phyloP scores from a whole-genome alignment of 2,797 vertebrate species.

The Selene dorsalis region DNA sequence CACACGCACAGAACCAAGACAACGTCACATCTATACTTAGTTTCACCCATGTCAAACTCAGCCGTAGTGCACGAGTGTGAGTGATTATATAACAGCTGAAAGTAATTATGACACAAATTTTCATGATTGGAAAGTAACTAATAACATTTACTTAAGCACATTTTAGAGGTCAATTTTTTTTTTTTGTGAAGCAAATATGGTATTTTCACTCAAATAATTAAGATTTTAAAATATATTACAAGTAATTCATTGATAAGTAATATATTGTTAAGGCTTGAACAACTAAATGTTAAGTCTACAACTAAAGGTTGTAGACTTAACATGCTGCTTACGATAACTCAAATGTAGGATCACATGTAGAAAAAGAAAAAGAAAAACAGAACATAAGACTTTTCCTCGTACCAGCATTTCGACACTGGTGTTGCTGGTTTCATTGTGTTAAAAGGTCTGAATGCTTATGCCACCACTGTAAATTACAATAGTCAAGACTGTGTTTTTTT shows the following conservation, averaged over 20 bases:
- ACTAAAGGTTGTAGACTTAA: background rate
- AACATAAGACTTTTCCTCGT: background rate
- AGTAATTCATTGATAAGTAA: background rate
- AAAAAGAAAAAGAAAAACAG: background rate
- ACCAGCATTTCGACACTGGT: background rate
- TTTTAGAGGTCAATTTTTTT: too few species aligned
- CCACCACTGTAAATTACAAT: background rate
- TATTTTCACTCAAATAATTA: background rate
- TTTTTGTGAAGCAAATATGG: too few species aligned
- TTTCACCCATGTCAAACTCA: constrained; percentile 2
- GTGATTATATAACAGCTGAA: background rate
- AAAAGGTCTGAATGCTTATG: background rate
- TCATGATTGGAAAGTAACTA: too few species aligned
- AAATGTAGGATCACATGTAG: background rate
- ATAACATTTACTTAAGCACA: too few species aligned
- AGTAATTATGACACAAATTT: background rate
- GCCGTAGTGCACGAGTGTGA: background rate
- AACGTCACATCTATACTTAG: constrained; percentile 9
- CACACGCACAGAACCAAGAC: constrained; percentile 4
- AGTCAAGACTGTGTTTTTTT: background rate
- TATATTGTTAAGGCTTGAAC: background rate
- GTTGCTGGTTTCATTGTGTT: background rate
- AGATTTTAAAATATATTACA: background rate
- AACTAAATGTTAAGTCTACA: too few species aligned
- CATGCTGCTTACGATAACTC: background rate